Evolutionary conservation across 2,113 vertebrate species (phyloP), one percentile per base, ranked within the genome.

Genomic region (Nasalis larvatus): DNA sequence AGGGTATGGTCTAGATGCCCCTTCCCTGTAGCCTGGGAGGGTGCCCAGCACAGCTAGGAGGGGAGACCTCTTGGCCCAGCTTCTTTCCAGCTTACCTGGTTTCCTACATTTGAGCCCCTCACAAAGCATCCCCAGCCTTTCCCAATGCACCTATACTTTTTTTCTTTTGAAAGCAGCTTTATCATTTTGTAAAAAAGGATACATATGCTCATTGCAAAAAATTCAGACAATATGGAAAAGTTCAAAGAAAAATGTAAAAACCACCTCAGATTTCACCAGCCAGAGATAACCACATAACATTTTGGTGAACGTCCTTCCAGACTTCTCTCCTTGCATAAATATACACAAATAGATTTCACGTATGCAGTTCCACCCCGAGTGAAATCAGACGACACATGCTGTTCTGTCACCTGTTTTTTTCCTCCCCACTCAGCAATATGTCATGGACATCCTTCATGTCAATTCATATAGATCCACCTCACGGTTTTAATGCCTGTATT

Each of bases 231-330:
- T 96, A 97, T 98, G 98, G 96, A 96, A 97, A 98, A 97, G 98
- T 98, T 98, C 97, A 98, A 98, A 97, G 95, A 96, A 92, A 97
- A 97, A 97, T 95, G 96, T 95, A 95, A 98, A 98, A 97, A 92
- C 94, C 95, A 96, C 97, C 97, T 97, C 97, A 68, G 95, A 96
- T 96, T 93, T 96, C 58, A 93, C 87, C 92, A 98, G 80, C 94
- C 95, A 96, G 97, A 97, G 97, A 95, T 96, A 98, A 97, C 94
- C 96, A 96, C 87, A 81, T 97, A 98, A 89, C 97, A 96, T 97
- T 98, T 98, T 95, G 97, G 97, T 95, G 96, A 95, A 73, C 63
- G 95, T 96, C 98, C 97, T 96, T 87, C 93, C 97, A 97, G 97
- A 96, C 96, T 97, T 93, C 84, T 97, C 84, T 96, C 96, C 35